These are phyloP conservation scores for Cosmia trapezina DNA, from an alignment of 2,888 invertebrate species.

Conservation along the genomic window DNA sequence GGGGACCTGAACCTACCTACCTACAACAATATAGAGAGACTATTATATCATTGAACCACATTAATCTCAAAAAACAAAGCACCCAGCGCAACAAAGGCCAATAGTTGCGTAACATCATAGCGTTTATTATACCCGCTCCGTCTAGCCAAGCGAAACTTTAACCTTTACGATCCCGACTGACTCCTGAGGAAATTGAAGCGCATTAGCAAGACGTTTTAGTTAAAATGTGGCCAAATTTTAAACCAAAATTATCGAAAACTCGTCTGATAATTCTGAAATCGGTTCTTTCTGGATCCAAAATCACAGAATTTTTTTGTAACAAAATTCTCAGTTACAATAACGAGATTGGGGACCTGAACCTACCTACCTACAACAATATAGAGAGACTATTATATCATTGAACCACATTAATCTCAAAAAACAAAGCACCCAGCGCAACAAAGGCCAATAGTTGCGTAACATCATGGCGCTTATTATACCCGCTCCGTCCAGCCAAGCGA, in stretches of 20 bases:
- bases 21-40: neutral
- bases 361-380: neutral
- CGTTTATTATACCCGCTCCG: conserved; percentile 53
- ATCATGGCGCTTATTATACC: conserved; percentile 41
- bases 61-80: conserved; percentile 53
- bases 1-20: neutral
- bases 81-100: conserved; percentile 47
- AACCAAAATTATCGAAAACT: no score
- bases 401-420: no score
- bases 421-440: conserved; percentile 23
- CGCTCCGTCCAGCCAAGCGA: conserved; percentile 22
- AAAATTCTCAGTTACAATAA: neutral
- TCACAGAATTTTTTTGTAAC: neutral
- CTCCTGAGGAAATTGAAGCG: conserved; percentile 43
- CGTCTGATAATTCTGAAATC: no score
- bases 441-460: no score
- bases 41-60: conserved; percentile 13
- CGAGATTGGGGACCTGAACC: neutral
- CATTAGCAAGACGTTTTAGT: neutral
- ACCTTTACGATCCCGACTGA: conserved; percentile 60
- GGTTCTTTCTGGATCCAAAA: no score
- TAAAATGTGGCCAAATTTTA: no score
- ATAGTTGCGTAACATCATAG: conserved; percentile 60
- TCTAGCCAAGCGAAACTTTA: conserved; percentile 62
- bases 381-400: neutral